Evolutionary conservation across 2,888 invertebrate genomes (phyloP).

Genomic region (Athetis lepigone): DNA sequence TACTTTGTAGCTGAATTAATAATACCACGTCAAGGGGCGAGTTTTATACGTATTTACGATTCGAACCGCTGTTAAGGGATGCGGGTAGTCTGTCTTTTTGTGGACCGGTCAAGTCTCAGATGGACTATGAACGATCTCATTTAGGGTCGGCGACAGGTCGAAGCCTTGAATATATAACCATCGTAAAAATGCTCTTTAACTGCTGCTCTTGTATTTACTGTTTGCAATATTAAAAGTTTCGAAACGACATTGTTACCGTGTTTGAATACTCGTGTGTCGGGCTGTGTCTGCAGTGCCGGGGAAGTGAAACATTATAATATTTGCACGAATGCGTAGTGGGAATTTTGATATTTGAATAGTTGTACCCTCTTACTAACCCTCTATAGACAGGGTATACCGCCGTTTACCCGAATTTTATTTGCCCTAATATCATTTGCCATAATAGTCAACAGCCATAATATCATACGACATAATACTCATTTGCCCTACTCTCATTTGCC

Average conservation of each 20-base stretch:
- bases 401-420: too few species aligned
- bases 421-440: too few species aligned
- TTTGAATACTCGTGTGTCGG: conserved; percentile 5
- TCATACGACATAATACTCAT: too few species aligned
- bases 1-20: conserved; percentile 73
- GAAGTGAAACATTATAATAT: conserved; percentile 9
- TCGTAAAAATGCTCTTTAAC: conserved; percentile 41
- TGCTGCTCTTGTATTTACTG: conserved; percentile 12
- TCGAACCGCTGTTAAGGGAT: conserved; percentile 60
- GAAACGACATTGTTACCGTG: conserved; percentile 20
- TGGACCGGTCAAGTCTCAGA: conserved; percentile 39
- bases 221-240: conserved; percentile 27
- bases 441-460: too few species aligned
- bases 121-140: conserved; percentile 47
- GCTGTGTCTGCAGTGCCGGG: conserved; percentile 24
- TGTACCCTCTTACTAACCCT: too few species aligned
- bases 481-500: too few species aligned
- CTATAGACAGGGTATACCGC: too few species aligned
- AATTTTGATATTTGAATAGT: conserved; percentile 16
- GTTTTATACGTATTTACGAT: conserved; percentile 71
- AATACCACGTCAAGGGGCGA: conserved; percentile 68
- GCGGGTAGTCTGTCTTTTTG: conserved; percentile 24
- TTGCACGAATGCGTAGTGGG: conserved; percentile 12
- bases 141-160: conserved; percentile 23
- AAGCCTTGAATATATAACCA: conserved; percentile 40